A percentile compares a stretch with the other conserved stretches of the same genome.
These are phyloP conservation scores for Puffinus mauretanicus DNA, from an alignment of 2,113 vertebrate genomes.

Conservation along the genomic window DNA sequence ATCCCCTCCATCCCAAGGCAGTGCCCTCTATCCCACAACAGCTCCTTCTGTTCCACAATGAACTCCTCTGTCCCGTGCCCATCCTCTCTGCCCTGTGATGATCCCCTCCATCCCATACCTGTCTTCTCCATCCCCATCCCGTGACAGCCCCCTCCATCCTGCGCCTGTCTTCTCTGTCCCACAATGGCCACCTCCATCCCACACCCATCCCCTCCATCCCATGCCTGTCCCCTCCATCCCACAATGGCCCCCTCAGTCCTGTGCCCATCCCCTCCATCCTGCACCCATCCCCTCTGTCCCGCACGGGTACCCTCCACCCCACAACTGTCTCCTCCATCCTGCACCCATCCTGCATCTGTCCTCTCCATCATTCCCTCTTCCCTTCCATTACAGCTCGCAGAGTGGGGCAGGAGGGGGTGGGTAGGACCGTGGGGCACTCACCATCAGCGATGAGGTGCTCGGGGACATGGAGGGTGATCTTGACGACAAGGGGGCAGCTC, in stretches of 20 bases:
- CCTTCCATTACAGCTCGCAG: not conserved
- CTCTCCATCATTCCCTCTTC: not conserved
- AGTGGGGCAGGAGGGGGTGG: not conserved
- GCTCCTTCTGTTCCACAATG: not conserved
- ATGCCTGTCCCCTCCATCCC: not conserved
- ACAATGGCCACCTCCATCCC: too few species aligned
- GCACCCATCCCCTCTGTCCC: not conserved
- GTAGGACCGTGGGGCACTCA: slow-evolving; percentile 17
- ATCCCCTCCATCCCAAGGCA: not conserved
- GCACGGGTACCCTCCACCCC: not conserved
- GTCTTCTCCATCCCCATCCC: not conserved
- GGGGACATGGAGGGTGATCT: slow-evolving; percentile 92
- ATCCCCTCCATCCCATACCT: not conserved
- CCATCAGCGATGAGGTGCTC: slow-evolving; percentile 97
- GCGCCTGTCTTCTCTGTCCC: too few species aligned
- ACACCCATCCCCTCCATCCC: not conserved
- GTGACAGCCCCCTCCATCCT: not conserved
- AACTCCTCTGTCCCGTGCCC: not conserved
- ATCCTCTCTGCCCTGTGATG: not conserved
- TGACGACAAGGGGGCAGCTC: slow-evolving; percentile 89
- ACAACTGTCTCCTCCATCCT: not conserved
- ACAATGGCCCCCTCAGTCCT: not conserved
- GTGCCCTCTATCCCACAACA: not conserved
- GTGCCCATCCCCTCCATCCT: not conserved
- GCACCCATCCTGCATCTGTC: not conserved